Base-by-base conservation (phyloP, 2,113 vertebrate species). In the Leptobrachium ailaonicum region DNA sequence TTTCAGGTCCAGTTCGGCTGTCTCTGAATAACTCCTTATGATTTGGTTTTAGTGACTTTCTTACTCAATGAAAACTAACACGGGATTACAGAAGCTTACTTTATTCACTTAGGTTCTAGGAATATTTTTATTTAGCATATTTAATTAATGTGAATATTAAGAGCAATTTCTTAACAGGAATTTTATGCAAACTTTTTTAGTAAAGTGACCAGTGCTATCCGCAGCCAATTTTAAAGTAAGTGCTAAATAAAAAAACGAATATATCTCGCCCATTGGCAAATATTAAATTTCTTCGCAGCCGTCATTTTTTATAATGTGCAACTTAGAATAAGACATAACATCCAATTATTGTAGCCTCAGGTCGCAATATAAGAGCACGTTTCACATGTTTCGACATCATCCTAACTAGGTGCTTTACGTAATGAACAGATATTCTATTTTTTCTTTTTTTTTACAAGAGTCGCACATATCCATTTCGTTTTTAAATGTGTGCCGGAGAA, bases 381-480 rank as follows among this genome's bases (percentile, higher is more conserved):
- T 68, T 12, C n/a, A 10, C 41, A 43, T 77, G 75, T 77, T 69
- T 69, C 11, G 45, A 6, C n/a, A 32, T 14, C 66, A 43, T 32
- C 13, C 43, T 69, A 70, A 45, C 41, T 47, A 45, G 64, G 47
- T 71, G 66, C 45, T 54, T 45, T 47, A 67, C 73, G 66, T 73
- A 56, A 73, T 41, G 53, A 47, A 72, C 13, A 66, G 54, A 54
- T 80, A 74, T 73, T 78, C 4, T 50, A 5, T 50, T 50, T 50
- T 32, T 4, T 50, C 8, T 50, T 50, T 50, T n/a, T n/a, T 60
- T 58, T 69, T 74, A 41, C 64, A 32, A 68, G 71, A n/a, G 56
- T 6, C 6, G 11, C 60, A 11, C 47, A 68, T 50, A 80, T 68
- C 67, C 41, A 68, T 75, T 80, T 74, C n/a, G 67, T 80, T 68